phyloP scores from a whole-genome alignment of 2,797 vertebrate species.

The Protosalanx chinensis region DNA sequence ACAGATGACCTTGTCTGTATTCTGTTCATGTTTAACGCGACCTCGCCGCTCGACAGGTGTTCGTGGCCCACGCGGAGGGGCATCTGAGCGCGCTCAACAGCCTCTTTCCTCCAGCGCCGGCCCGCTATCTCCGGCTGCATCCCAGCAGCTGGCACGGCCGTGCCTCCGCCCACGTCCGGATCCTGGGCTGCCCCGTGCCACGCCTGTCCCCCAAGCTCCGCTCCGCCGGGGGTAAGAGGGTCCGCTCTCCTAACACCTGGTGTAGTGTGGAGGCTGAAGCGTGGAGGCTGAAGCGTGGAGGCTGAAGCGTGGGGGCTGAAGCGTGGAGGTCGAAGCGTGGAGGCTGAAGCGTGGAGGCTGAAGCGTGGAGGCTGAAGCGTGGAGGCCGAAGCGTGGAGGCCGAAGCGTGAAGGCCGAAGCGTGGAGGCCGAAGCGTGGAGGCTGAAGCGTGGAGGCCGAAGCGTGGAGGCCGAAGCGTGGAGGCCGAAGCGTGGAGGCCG shows the following conservation, averaged over 20 bases:
- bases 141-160: slow-evolving; percentile 69
- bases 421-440: too few species aligned
- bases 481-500: too few species aligned
- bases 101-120: slow-evolving; percentile 73
- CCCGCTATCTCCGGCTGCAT: slow-evolving; percentile 75
- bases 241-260: not conserved
- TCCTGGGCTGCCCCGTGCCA: slow-evolving; percentile 73
- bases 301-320: too few species aligned
- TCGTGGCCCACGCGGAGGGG: slow-evolving; percentile 74
- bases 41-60: slow-evolving; percentile 65
- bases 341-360: too few species aligned
- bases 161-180: slow-evolving; percentile 67
- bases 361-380: too few species aligned
- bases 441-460: too few species aligned
- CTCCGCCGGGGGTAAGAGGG: slow-evolving; percentile 39
- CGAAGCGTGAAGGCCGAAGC: too few species aligned
- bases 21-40: slow-evolving; percentile 32
- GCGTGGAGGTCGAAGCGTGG: too few species aligned
- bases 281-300: too few species aligned
- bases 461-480: too few species aligned
- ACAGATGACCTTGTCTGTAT: not conserved
- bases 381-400: too few species aligned
- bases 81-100: slow-evolving; percentile 72
- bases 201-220: slow-evolving; percentile 47
- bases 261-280: not conserved